Evolutionary conservation across 2,797 vertebrate genomes (phyloP), one percentile per base, ranked within the genome.

Genomic region (Pterois miles): DNA sequence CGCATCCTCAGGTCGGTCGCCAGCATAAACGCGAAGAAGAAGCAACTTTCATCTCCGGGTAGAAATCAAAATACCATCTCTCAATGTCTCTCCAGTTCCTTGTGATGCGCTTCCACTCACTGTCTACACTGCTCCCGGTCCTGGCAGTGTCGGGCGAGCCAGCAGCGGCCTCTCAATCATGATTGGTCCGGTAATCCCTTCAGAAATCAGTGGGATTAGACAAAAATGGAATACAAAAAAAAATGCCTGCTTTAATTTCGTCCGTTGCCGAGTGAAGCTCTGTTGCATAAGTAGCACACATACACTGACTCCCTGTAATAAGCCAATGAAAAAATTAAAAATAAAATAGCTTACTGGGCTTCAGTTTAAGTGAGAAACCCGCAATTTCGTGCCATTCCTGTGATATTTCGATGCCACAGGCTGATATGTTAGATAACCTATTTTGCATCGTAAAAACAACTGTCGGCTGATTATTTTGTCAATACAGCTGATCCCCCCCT

Each of bases 121-220:
- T 48, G 79, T 73, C 71, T 71, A 52, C 56, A 59, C 69, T 57
- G 76, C 65, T 79, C 65, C 71, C 14, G 64, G 81, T 83, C 72
- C 71, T 67, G 65, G 62, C 80, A 73, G 78, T 52, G 85, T 58
- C 63, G 38, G 71, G 59, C 69, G 76, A 84, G 74, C 83, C 86
- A 80, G 76, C 79, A 80, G 75, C 79, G 65, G 76, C 91, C 86
- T 68, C 90, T 94, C 91, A 92, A 85, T 92, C 91, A 90, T 90
- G 92, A 94, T 89, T 93, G 89, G 94, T 93, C 90, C 89, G 80
- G 83, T 95, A 95, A 96, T 95, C 95, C 94, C 87, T 69, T 83
- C 92, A 91, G 91, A 95, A 95, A 94, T 94, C 93, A 91, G 90
- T 87, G 77, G 94, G 95, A 95, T 95, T 95, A 95, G 80, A 91